Evolutionary conservation across 2,113 vertebrate species (phyloP).

Genomic region (Apteryx mantelli): DNA sequence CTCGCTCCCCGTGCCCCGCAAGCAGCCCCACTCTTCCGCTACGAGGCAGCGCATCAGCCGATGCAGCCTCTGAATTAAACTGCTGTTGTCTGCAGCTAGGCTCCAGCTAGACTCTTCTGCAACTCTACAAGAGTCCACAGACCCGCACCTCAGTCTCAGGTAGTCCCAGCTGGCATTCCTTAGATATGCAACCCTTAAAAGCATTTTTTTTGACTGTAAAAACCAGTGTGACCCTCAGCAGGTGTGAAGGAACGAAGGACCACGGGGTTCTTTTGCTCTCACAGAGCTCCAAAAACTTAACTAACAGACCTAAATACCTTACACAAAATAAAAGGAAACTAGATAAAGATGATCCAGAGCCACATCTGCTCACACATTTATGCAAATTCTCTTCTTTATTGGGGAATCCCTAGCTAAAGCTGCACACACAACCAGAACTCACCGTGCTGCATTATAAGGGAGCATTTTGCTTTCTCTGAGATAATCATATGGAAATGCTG

Average conservation of each 20-base stretch:
- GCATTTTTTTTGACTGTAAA: background rate
- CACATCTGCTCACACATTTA: background rate
- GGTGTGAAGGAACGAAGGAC: background rate
- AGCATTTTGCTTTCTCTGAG: background rate
- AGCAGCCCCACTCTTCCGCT: background rate
- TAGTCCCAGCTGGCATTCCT: too few species aligned
- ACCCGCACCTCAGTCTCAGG: background rate
- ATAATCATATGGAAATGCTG: background rate
- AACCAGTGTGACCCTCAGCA: background rate
- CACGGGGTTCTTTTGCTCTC: background rate
- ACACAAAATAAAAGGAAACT: background rate
- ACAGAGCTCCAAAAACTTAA: background rate
- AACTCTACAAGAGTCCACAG: accelerated
- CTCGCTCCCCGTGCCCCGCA: background rate
- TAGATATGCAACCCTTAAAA: too few species aligned
- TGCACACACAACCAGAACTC: background rate
- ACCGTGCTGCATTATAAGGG: accelerated
- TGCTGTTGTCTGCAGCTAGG: background rate
- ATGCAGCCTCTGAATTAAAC: background rate
- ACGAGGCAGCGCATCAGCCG: background rate
- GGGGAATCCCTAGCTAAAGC: background rate
- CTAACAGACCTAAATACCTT: background rate
- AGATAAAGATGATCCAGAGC: background rate
- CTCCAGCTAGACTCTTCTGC: background rate
- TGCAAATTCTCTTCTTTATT: background rate